A percentile compares a stretch with the other conserved stretches of the same genome.
Conservation (phyloP, 2,888 invertebrate genomes). For the Nowickia ferox region DNA sequence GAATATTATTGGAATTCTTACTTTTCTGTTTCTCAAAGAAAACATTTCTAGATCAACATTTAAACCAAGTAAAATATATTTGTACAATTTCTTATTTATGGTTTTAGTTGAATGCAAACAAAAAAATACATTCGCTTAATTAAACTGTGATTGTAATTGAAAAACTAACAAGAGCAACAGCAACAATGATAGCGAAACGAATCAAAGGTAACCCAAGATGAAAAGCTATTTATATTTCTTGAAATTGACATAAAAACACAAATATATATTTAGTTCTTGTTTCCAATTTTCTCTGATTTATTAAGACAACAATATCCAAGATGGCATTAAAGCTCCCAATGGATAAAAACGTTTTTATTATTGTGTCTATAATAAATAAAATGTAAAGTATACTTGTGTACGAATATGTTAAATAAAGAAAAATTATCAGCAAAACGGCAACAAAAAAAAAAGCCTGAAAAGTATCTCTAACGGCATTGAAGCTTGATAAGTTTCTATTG, state of each 20-base stretch:
- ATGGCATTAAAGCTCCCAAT: conserved; percentile 1
- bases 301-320: conserved; percentile 3
- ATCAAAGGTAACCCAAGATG: not conserved
- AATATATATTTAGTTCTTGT: conserved; percentile 36
- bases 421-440: not conserved
- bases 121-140: conserved; percentile 51
- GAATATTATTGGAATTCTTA: not conserved
- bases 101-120: conserved; percentile 21
- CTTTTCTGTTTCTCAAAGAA: too few relatives aligned
- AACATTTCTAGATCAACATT: too few relatives aligned
- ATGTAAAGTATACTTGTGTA: not conserved
- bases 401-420: conserved; percentile 12
- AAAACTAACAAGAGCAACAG: not conserved
- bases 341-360: not conserved
- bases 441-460: conserved; percentile 15
- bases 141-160: conserved; percentile 49
- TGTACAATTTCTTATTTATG: not conserved
- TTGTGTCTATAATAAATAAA: conserved; percentile 32
- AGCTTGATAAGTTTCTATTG: conserved; percentile 19
- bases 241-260: conserved; percentile 56
- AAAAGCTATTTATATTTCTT: not conserved
- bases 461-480: conserved; percentile 22
- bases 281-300: not conserved
- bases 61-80: not conserved
- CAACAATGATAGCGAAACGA: conserved; percentile 7